A percentile compares a stretch with the other conserved stretches of the same genome.
Conservation (phyloP, 1,140 invertebrate genomes). For the Gerris buenoi region DNA sequence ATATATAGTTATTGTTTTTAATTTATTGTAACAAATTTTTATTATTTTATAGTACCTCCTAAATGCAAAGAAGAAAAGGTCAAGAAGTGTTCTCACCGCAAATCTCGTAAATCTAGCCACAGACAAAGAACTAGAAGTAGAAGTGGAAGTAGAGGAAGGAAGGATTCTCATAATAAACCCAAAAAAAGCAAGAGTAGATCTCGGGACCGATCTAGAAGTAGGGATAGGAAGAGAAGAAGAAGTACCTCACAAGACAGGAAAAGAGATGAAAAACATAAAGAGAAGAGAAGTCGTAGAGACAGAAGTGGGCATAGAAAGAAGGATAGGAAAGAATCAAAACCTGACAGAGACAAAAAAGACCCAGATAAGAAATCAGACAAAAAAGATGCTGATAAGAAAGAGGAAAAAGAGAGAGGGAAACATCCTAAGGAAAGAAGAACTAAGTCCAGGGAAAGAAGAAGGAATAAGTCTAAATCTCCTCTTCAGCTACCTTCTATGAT, state of each 20-base stretch:
- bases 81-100: slow-evolving; percentile 14
- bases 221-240: slow-evolving; percentile 18
- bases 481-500: neutral
- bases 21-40: too few relatives aligned
- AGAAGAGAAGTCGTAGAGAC: neutral
- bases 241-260: slow-evolving; percentile 15
- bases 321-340: slow-evolving; percentile 1
- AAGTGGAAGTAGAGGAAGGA: slow-evolving; percentile 16
- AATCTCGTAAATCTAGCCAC: slow-evolving; percentile 17
- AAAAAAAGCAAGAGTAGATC: slow-evolving; percentile 22
- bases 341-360: neutral
- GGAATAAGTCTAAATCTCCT: slow-evolving; percentile 2
- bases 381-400: neutral
- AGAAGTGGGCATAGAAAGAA: neutral
- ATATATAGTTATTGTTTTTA: too few relatives aligned
- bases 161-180: slow-evolving; percentile 20
- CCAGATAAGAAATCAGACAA: neutral
- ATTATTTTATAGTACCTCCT: slow-evolving; percentile 31
- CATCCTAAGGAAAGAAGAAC: neutral
- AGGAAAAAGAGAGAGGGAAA: neutral
- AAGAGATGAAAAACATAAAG: slow-evolving; percentile 26
- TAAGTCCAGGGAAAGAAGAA: neutral
- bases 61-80: slow-evolving; percentile 13
- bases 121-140: slow-evolving; percentile 14
- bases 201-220: slow-evolving; percentile 3